These are phyloP conservation scores for Coelinius sp. DNA, from an alignment of 2,888 invertebrate species.

Conservation along the genomic window DNA sequence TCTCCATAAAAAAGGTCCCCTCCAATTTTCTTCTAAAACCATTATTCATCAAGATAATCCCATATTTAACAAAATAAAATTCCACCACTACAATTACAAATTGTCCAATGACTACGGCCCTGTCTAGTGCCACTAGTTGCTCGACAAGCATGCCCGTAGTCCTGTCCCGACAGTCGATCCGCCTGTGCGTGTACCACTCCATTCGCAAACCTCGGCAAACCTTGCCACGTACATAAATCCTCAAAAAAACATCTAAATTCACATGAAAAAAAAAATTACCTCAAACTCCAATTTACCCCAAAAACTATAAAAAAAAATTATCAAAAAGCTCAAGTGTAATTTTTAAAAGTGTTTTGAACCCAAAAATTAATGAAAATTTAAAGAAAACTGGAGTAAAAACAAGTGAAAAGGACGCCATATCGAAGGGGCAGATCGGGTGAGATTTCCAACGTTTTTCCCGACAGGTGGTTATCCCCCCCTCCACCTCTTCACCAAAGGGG, in stretches of 20 bases:
- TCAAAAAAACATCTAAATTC: too few species aligned
- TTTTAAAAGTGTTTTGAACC: not conserved
- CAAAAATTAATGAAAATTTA: not conserved
- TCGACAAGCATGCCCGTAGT: constrained; percentile 22
- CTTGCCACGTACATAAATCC: not conserved
- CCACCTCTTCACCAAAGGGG: constrained; percentile 55
- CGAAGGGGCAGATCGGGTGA: constrained; percentile 41
- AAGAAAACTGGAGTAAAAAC: not conserved
- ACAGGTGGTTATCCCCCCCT: constrained; percentile 65
- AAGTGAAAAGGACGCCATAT: constrained; percentile 8
- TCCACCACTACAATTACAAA: too few species aligned
- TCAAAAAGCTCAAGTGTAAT: not conserved
- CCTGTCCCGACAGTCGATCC: constrained; percentile 14
- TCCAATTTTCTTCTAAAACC: too few species aligned
- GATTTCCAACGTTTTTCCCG: constrained; percentile 50
- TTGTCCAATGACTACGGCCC: constrained; percentile 40
- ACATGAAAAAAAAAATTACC: too few species aligned
- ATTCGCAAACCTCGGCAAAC: not conserved
- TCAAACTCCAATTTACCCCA: not conserved
- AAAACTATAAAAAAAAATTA: not conserved
- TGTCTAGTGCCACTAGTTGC: constrained; percentile 41
- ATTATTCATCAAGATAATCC: too few species aligned
- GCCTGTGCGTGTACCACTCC: not conserved
- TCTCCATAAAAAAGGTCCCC: too few species aligned
- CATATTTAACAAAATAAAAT: too few species aligned